Conservation (phyloP, 2,888 invertebrate species). For the Zhuqinia jingwanae region DNA sequence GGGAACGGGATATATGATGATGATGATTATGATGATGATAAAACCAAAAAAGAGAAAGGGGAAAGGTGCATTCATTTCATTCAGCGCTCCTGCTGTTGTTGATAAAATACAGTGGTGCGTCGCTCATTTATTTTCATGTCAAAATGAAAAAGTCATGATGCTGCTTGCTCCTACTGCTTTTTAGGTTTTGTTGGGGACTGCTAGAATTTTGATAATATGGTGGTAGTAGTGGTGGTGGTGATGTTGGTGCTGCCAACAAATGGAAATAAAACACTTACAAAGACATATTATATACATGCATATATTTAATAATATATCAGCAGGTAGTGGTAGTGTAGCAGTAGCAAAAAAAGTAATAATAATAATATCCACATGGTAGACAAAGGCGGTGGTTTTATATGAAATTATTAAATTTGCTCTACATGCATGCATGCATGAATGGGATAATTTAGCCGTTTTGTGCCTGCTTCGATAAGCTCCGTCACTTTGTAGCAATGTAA, state of each 20-base stretch:
- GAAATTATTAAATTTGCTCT: slow-evolving; percentile 37
- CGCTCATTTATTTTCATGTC: slow-evolving; percentile 66
- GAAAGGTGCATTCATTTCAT: slow-evolving; percentile 48
- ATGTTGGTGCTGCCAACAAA: not conserved
- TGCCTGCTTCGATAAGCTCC: no score
- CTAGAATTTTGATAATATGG: not conserved
- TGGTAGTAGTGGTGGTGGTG: no score
- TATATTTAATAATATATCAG: not conserved
- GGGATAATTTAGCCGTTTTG: slow-evolving; percentile 8
- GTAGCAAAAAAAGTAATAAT: not conserved
- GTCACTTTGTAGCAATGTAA: no score
- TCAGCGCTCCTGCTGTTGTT: slow-evolving; percentile 34
- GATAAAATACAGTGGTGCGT: slow-evolving; percentile 53
- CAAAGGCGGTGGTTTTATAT: not conserved
- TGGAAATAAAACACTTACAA: not conserved
- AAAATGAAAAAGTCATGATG: slow-evolving; percentile 26
- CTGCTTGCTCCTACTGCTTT: no score
- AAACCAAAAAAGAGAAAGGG: slow-evolving; percentile 21
- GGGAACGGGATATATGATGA: no score
- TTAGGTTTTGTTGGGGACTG: slow-evolving; percentile 2
- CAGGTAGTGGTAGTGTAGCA: slow-evolving; percentile 48
- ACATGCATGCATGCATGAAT: not conserved
- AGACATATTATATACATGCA: not conserved
- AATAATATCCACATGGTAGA: slow-evolving; percentile 34
- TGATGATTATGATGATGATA: no score